phyloP scores from a whole-genome alignment of 1,140 invertebrate species.

The Lethocerus indicus region DNA sequence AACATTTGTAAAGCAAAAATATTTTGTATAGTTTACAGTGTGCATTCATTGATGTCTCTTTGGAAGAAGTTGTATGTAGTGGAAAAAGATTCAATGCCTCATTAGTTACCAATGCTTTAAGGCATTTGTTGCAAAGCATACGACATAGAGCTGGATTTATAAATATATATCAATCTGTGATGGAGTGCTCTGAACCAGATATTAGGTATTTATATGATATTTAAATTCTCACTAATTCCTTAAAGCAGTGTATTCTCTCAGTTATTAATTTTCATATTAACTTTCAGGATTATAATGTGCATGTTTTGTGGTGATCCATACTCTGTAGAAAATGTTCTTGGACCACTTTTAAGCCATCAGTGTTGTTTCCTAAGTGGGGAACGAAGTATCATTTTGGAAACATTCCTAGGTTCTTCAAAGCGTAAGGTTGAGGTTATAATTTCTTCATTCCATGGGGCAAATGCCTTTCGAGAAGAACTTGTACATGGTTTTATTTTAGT shows the following conservation, averaged over 20 bases:
- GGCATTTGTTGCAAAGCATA: constrained; percentile 55
- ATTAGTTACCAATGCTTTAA: constrained; percentile 53
- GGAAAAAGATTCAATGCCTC: constrained; percentile 34
- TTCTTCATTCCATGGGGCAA: constrained; percentile 88
- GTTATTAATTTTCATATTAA: constrained; percentile 7
- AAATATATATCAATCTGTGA: constrained; percentile 53
- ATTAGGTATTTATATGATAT: constrained; percentile 40
- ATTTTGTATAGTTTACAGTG: constrained; percentile 51
- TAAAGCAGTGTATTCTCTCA: too few species aligned
- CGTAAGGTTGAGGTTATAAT: constrained; percentile 82
- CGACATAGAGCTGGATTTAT: constrained; percentile 49
- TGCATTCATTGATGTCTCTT: constrained; percentile 66
- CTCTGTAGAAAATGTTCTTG: constrained; percentile 74
- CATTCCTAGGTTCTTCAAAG: constrained; percentile 77
- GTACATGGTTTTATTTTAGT: constrained; percentile 93
- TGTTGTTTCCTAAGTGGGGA: constrained; percentile 74
- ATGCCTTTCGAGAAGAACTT: constrained; percentile 77
- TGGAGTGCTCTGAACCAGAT: constrained; percentile 68
- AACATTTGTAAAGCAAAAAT: too few species aligned
- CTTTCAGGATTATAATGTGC: constrained; percentile 77
- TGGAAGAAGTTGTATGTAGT: constrained; percentile 38
- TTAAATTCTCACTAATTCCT: not conserved
- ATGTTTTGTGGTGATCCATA: constrained; percentile 95
- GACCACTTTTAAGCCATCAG: constrained; percentile 73
- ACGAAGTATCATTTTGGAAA: constrained; percentile 76